Percentiles rank a stretch among this genome's conserved stretches.
phyloP scores from a whole-genome alignment of 2,888 invertebrate species.

The Drosophila paranaensis region DNA sequence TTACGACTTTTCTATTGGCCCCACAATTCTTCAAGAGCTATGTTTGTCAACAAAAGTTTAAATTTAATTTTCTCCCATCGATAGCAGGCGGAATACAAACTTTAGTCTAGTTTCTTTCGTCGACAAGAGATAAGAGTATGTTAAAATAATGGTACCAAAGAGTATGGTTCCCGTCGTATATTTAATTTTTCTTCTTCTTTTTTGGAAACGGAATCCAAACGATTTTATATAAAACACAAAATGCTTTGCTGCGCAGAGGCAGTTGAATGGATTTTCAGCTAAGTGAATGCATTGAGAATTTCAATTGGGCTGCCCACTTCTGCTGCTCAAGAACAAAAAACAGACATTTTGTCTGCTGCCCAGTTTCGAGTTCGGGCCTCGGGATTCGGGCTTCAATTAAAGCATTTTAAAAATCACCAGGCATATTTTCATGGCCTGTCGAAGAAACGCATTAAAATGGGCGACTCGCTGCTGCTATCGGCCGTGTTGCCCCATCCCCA shows the following conservation, averaged over 20 bases:
- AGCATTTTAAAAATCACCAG: slow-evolving; percentile 77
- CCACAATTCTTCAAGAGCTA: slow-evolving; percentile 39
- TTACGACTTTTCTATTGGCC: slow-evolving; percentile 65
- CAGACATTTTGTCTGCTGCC: slow-evolving; percentile 75
- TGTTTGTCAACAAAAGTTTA: slow-evolving; percentile 43
- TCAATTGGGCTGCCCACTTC: slow-evolving; percentile 74
- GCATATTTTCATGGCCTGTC: slow-evolving; percentile 81
- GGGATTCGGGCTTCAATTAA: slow-evolving; percentile 65
- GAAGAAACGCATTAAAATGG: slow-evolving; percentile 79
- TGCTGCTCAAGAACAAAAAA: slow-evolving; percentile 66
- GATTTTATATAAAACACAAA: slow-evolving; percentile 6
- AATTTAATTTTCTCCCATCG: neutral
- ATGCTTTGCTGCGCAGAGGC: slow-evolving; percentile 10
- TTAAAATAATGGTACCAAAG: no score
- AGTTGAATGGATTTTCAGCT: slow-evolving; percentile 49
- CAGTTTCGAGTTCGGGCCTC: slow-evolving; percentile 27
- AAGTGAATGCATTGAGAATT: slow-evolving; percentile 74
- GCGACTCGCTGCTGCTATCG: slow-evolving; percentile 54
- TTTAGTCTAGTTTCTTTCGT: neutral
- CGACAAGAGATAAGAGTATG: no score
- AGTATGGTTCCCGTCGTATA: slow-evolving; percentile 61
- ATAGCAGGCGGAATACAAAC: neutral
- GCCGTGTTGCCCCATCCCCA: slow-evolving; percentile 5
- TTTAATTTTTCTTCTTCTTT: slow-evolving; percentile 39
- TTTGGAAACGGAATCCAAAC: neutral